Conservation (phyloP, 2,888 invertebrate genomes). For the Noctua janthe region DNA sequence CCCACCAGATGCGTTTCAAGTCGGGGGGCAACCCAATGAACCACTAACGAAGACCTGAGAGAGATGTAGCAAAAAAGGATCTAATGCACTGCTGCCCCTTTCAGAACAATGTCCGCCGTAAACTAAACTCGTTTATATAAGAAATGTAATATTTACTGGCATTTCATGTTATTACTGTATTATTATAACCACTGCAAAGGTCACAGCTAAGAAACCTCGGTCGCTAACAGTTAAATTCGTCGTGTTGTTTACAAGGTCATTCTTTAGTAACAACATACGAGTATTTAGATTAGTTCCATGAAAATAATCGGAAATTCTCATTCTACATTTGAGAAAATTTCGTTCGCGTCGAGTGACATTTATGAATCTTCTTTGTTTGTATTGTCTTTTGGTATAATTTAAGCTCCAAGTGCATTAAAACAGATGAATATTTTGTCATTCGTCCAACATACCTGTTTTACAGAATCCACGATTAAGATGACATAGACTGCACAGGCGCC, state of each 20-base stretch:
- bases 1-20: no score
- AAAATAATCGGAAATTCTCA: slow-evolving; percentile 18
- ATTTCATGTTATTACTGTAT: background rate
- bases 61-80: background rate
- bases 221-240: slow-evolving; percentile 12
- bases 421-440: slow-evolving; percentile 62
- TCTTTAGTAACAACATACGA: background rate
- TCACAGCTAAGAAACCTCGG: background rate
- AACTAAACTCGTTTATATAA: background rate
- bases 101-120: background rate
- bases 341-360: slow-evolving; percentile 5
- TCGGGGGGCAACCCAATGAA: background rate
- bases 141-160: background rate
- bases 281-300: slow-evolving; percentile 5
- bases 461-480: slow-evolving; percentile 93
- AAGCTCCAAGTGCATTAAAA: slow-evolving; percentile 29
- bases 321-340: background rate
- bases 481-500: slow-evolving; percentile 94
- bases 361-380: slow-evolving; percentile 13
- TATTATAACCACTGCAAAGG: background rate
- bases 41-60: background rate
- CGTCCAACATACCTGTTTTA: slow-evolving; percentile 91
- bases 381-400: slow-evolving; percentile 10
- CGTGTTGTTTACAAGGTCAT: background rate
- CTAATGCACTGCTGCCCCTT: background rate